Evolutionary conservation across 1,140 invertebrate genomes (phyloP), one percentile per base, ranked within the genome.

Genomic region (Papilio glaucus): DNA sequence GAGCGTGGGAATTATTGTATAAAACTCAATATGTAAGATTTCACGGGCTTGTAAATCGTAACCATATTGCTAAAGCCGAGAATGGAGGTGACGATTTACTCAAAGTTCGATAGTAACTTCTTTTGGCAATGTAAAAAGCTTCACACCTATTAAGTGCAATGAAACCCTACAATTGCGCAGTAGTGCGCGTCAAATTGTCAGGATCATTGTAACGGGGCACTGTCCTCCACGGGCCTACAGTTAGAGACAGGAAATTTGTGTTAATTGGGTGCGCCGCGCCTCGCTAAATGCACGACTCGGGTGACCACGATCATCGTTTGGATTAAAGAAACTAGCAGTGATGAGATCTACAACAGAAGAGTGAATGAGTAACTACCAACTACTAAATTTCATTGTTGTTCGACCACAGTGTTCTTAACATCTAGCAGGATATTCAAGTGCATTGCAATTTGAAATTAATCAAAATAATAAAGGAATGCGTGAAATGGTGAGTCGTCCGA

Each of bases 161-260:
- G 2, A 3, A 33, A 49, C 15, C 18, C 15, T 49, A 49, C 45
- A 57, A 24, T 10, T 57, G 49, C 49, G 49, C 49, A 57, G 49
- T 57, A 33, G 29, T 33, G 29, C 29, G 49, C 9, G 24, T 24
- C 49, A 12, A 24, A 57, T 57, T 57, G 21, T 57, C 49, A 81
- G 70, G 71, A 75, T 75, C 83, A 79, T 24, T 72, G 60, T 42
- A 18, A 12, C 67, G 76, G 67, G 84, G 81, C 86, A 85, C 81
- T 87, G 86, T 85, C 86, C 87, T 83, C 82, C 63, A 72, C n/a
- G 80, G 81, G 77, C 78, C 77, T 73, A 70, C 77, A 80, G 82
- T 82, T 77, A 75, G 82, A 77, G 85, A 87, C 90, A 90, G 89
- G 90, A 91, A 85, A 91, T 90, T 92, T 80, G 87, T 86, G 88